Evolutionary conservation across 2,113 vertebrate species (phyloP), one percentile per base, ranked within the genome.

Genomic region (Hyaena hyaena): DNA sequence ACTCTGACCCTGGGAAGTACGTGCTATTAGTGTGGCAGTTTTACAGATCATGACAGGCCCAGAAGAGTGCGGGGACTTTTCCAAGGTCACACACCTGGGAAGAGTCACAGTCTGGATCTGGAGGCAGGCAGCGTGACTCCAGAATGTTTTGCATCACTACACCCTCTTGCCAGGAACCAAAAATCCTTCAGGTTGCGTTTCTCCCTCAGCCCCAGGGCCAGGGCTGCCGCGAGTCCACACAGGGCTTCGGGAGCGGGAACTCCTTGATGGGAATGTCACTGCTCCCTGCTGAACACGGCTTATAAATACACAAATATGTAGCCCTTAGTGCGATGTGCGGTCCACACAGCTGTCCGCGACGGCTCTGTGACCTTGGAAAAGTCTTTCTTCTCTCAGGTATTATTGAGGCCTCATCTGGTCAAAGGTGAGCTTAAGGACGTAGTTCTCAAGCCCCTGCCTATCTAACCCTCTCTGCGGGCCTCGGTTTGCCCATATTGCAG

Each of bases 401-500:
- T 61, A 31, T 10, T 4, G n/a, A n/a, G 35, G 66, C 23, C 7
- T 31, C 19, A 4, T 14, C 24, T 71, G 39, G 65, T n/a, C 73
- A 28, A n/a, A 76, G 10, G 7, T 48, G 63, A 82, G 66, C 45
- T 74, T 8, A 23, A 19, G 24, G 24, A 48, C 43, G 48, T 7
- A 15, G 55, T 21, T 63, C 68, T 31, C 53, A 28, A 82, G 43
- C 28, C 31, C 73, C 66, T 24, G 23, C 76, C 53, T 9, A 28
- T 45, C 83, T 26, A n/a, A 11, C 28, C 23, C 31, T 55, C 39
- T 63, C 45, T 19, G 50, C 8, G 33, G 45, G 39, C 74, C 69
- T 55, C 2, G 0, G 19, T 80, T 76, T 31, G 43, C 53, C 76
- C 73, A 10, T 0, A 2, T 0, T 0, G 35, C 28, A 14, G 79